Evolutionary conservation across 2,797 vertebrate species (phyloP).

Genomic region (Telmatherina bonti): DNA sequence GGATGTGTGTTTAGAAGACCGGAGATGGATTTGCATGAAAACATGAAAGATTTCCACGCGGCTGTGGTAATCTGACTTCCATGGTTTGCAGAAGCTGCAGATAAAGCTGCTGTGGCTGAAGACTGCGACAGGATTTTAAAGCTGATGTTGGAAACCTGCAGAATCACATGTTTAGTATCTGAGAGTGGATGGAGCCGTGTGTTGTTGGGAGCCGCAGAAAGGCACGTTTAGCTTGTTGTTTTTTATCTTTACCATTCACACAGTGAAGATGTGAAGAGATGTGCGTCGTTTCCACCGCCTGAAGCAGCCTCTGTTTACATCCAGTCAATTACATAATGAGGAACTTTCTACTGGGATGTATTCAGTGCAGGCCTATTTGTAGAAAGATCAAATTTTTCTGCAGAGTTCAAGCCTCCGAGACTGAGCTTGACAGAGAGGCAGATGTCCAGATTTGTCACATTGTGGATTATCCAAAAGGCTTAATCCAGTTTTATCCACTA

Average conservation of each 20-base stretch:
- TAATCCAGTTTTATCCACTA: conserved; percentile 61
- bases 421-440: conserved; percentile 42
- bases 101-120: conserved; percentile 18
- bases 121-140: conserved; percentile 38
- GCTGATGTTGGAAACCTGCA: conserved; percentile 45
- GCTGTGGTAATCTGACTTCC: conserved; percentile 29
- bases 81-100: conserved; percentile 16
- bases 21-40: conserved; percentile 30
- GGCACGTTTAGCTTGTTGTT: background rate
- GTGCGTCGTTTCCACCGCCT: background rate
- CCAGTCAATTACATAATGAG: conserved; percentile 9
- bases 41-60: conserved; percentile 33
- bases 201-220: background rate
- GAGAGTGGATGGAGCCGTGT: conserved; percentile 24
- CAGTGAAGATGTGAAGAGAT: conserved; percentile 15
- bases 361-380: conserved; percentile 1
- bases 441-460: conserved; percentile 61
- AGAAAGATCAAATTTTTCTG: conserved; percentile 15
- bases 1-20: conserved; percentile 22
- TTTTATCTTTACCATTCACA: conserved; percentile 35
- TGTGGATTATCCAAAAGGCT: conserved; percentile 63
- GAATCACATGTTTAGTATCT: conserved; percentile 12
- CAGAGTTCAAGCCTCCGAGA: conserved; percentile 19
- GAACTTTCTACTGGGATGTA: conserved; percentile 19
- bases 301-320: background rate